These are phyloP conservation scores for Venturia canescens DNA, from an alignment of 1,140 invertebrate species.

Conservation along the genomic window DNA sequence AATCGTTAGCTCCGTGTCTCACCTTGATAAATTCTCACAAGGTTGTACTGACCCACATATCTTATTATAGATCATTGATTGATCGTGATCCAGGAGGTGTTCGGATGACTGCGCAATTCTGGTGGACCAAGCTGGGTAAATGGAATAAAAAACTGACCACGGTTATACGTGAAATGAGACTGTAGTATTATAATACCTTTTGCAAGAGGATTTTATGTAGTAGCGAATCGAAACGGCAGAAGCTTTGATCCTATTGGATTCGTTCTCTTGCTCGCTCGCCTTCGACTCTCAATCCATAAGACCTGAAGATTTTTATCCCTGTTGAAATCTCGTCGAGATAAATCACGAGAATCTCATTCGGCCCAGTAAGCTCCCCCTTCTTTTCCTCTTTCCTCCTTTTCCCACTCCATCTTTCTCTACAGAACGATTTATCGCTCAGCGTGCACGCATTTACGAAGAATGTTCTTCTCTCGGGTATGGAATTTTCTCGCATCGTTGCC, in stretches of 20 bases:
- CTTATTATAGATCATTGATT: conserved; percentile 35
- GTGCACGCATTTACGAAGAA: conserved; percentile 49
- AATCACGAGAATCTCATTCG: conserved; percentile 61
- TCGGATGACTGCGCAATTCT: conserved; percentile 23
- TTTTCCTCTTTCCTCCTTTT: background rate
- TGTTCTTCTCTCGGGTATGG: conserved; percentile 22
- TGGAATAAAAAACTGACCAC: conserved; percentile 34
- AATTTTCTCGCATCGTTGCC: conserved; percentile 44
- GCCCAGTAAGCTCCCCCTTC: conserved; percentile 45
- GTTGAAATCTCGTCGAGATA: conserved; percentile 63
- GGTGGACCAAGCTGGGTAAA: conserved; percentile 2
- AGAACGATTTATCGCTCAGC: conserved; percentile 57
- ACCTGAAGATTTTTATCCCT: conserved; percentile 59
- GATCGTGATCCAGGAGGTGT: conserved; percentile 27
- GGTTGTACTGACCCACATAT: conserved; percentile 35
- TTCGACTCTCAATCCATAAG: conserved; percentile 6
- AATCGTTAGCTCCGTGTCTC: conserved; percentile 21
- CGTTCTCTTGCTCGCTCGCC: background rate
- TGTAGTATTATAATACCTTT: background rate
- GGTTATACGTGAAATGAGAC: conserved; percentile 19
- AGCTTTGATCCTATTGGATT: background rate
- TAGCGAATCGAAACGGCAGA: background rate
- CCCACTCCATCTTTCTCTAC: conserved; percentile 28
- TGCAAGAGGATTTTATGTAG: background rate
- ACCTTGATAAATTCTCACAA: conserved; percentile 17